Conservation (phyloP, 2,888 invertebrate genomes). For the Conchocele bisecta region DNA sequence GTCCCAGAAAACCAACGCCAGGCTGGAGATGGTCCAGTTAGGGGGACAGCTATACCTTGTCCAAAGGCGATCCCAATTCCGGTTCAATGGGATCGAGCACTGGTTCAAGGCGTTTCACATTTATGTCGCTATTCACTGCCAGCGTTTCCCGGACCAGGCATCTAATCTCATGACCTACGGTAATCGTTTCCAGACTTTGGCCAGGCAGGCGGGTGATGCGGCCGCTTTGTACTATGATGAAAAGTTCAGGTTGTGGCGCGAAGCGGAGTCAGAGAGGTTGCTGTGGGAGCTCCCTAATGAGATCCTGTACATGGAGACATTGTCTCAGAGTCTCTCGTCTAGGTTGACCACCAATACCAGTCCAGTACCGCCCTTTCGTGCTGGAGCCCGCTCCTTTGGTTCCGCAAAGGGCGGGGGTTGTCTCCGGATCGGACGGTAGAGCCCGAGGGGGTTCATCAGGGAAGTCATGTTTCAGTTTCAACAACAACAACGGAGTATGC, state of each 20-base stretch:
- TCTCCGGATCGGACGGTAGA: not conserved
- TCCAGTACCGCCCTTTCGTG: not conserved
- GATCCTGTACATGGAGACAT: not conserved
- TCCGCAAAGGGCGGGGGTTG: no score
- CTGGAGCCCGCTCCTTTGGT: not conserved
- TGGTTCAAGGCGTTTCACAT: not conserved
- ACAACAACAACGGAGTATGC: conserved; percentile 1
- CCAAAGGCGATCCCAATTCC: no score
- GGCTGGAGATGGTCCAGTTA: no score
- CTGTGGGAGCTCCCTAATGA: no score
- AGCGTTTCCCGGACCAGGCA: not conserved
- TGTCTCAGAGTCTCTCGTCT: not conserved
- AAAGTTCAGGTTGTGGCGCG: not conserved
- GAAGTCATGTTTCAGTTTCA: not conserved
- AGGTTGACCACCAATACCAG: not conserved
- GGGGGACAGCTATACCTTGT: no score
- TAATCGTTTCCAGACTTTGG: not conserved
- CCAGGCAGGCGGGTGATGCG: not conserved
- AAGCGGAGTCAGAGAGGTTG: not conserved
- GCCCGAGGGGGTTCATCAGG: not conserved
- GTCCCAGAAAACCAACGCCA: no score
- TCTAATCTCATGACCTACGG: not conserved
- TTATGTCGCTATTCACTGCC: not conserved
- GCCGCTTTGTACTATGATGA: conserved; percentile 7
- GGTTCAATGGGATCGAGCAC: no score